These are phyloP conservation scores for Xylota segnis DNA, from an alignment of 2,888 invertebrate genomes.

Conservation along the genomic window DNA sequence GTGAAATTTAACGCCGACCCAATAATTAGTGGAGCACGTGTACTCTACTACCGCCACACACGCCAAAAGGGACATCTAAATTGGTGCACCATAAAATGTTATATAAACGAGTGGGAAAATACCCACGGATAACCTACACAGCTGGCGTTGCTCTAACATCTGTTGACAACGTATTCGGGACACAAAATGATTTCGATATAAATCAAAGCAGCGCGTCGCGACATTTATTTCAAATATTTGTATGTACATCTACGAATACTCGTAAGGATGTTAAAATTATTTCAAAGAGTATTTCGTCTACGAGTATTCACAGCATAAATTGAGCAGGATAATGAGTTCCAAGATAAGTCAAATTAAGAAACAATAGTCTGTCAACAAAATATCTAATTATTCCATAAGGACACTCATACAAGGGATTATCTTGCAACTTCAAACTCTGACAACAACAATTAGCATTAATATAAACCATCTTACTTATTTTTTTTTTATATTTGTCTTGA, in stretches of 20 bases:
- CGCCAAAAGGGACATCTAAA: slow-evolving; percentile 34
- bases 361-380: not conserved
- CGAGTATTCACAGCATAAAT: too few species aligned
- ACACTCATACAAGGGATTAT: not conserved
- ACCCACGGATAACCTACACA: slow-evolving; percentile 17
- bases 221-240: slow-evolving; percentile 38
- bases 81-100: slow-evolving; percentile 34
- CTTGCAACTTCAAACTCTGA: not conserved
- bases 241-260: slow-evolving; percentile 2
- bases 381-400: not conserved
- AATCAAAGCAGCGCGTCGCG: slow-evolving; percentile 36
- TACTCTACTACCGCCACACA: slow-evolving; percentile 28
- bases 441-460: not conserved
- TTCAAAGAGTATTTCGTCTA: slow-evolving; percentile 23
- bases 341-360: not conserved
- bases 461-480: slow-evolving; percentile 56
- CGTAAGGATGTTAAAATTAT: slow-evolving; percentile 47
- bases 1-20: slow-evolving; percentile 70
- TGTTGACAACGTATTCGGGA: slow-evolving; percentile 43
- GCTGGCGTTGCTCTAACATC: slow-evolving; percentile 44
- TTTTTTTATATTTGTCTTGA: slow-evolving; percentile 53
- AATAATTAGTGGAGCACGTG: slow-evolving; percentile 68
- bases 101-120: slow-evolving; percentile 7
- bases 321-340: not conserved
- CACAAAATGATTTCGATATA: slow-evolving; percentile 56